Evolutionary conservation across 1,140 invertebrate species (phyloP).

Genomic region (Zaprionus africanus): DNA sequence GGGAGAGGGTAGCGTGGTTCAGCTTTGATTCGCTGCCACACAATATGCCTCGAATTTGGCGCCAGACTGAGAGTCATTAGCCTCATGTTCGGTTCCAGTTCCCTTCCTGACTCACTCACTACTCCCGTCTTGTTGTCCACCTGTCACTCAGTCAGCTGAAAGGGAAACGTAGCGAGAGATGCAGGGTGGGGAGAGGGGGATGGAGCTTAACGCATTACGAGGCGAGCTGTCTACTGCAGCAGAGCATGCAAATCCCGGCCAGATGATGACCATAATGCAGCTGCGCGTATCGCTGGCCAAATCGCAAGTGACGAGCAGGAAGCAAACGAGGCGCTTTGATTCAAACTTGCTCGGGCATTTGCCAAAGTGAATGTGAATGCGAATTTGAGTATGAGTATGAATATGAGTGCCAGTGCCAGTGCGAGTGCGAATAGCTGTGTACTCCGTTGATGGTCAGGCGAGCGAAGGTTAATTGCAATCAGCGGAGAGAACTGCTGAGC

Average conservation of each 20-base stretch:
- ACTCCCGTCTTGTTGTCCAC: slow-evolving; percentile 20
- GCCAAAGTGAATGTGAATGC: slow-evolving; percentile 14
- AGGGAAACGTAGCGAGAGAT: neutral
- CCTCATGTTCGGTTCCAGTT: slow-evolving; percentile 22
- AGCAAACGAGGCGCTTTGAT: slow-evolving; percentile 20
- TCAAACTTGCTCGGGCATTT: slow-evolving; percentile 31
- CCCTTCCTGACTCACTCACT: neutral
- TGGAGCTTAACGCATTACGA: slow-evolving; percentile 44
- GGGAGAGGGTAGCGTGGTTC: neutral
- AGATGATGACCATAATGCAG: slow-evolving; percentile 49
- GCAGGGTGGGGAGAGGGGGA: neutral
- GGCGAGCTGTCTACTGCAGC: slow-evolving; percentile 37
- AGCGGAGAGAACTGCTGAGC: slow-evolving; percentile 33
- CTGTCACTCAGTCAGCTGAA: slow-evolving; percentile 28
- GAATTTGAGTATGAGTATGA: slow-evolving; percentile 9
- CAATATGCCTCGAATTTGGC: slow-evolving; percentile 47
- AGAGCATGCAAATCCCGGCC: slow-evolving; percentile 43
- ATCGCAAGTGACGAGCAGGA: slow-evolving; percentile 42
- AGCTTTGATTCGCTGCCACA: slow-evolving; percentile 23
- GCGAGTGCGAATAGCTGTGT: slow-evolving; percentile 1
- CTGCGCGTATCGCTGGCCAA: slow-evolving; percentile 38
- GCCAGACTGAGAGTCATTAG: slow-evolving; percentile 37
- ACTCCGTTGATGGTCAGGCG: slow-evolving; percentile 14
- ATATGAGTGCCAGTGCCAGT: slow-evolving; percentile 8
- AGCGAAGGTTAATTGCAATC: slow-evolving; percentile 44